Conservation (phyloP, 2,113 vertebrate species). For the Falcunculus frontatus region DNA sequence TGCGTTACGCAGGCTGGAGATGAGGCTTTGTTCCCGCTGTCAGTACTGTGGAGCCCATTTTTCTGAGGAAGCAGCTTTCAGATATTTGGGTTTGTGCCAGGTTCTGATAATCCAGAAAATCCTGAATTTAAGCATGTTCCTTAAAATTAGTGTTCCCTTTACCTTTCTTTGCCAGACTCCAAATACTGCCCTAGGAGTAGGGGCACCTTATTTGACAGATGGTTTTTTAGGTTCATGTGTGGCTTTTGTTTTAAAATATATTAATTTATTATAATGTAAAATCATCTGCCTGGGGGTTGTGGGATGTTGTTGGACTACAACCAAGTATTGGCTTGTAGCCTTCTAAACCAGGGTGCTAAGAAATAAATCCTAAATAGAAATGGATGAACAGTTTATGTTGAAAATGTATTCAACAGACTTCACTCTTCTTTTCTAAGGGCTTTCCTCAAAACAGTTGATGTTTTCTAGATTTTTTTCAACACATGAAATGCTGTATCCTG, state of each 20-base stretch:
- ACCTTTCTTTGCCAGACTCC: neutral
- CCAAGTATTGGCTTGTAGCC: constrained; percentile 58
- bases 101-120: constrained; percentile 39
- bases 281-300: constrained; percentile 39
- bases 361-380: constrained; percentile 47
- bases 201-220: neutral
- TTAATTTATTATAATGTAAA: constrained; percentile 54
- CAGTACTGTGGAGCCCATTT: constrained; percentile 30
- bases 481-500: neutral
- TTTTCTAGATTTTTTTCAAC: neutral
- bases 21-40: constrained; percentile 26
- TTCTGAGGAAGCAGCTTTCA: constrained; percentile 47
- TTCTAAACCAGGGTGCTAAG: constrained; percentile 48
- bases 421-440: neutral
- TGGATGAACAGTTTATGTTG: neutral
- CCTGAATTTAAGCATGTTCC: neutral
- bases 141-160: neutral
- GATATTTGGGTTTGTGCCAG: constrained; percentile 23
- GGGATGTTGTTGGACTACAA: constrained; percentile 45
- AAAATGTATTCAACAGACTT: constrained; percentile 1
- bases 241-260: constrained; percentile 28
- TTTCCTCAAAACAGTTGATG: neutral
- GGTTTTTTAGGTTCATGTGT: neutral
- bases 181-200: neutral
- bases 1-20: neutral